A percentile compares a stretch with the other conserved stretches of the same genome.
Evolutionary conservation across 2,797 vertebrate species (phyloP).

Genomic region (Sebastes nivosus): DNA sequence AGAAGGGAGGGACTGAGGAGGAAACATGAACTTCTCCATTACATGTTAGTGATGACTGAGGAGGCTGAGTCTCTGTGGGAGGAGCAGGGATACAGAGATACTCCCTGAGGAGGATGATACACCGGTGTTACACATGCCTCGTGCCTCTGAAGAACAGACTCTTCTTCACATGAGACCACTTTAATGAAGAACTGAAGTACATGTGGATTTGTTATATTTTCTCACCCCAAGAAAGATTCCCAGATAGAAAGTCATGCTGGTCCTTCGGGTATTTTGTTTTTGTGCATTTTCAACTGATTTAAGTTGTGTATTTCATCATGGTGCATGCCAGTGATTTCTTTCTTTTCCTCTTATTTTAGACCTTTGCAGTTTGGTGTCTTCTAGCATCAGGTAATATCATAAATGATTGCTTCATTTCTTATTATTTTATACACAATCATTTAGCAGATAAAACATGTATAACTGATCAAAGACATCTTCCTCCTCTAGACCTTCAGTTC

Average conservation of each 20-base stretch:
- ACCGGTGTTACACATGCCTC: background rate
- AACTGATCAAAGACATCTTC: background rate
- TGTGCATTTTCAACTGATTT: background rate
- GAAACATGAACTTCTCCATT: background rate
- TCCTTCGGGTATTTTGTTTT: constrained; percentile 28
- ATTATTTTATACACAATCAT: background rate
- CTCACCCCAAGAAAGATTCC: background rate
- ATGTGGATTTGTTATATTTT: background rate
- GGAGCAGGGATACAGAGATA: background rate
- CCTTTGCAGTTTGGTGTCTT: constrained; percentile 41
- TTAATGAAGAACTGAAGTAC: background rate
- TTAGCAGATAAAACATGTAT: background rate
- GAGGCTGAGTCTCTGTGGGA: background rate
- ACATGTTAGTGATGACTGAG: background rate
- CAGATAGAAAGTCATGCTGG: constrained; percentile 6
- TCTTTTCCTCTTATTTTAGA: constrained; percentile 13
- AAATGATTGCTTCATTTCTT: background rate
- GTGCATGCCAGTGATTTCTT: background rate
- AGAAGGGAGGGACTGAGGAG: background rate
- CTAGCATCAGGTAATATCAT: constrained; percentile 45
- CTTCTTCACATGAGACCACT: background rate
- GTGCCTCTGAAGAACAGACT: background rate
- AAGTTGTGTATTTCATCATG: background rate
- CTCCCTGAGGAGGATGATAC: background rate
- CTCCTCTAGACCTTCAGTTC: constrained; percentile 12